A percentile compares a stretch with the other conserved stretches of the same genome.
phyloP scores from a whole-genome alignment of 1,140 invertebrate species.

The Bombus turneri region DNA sequence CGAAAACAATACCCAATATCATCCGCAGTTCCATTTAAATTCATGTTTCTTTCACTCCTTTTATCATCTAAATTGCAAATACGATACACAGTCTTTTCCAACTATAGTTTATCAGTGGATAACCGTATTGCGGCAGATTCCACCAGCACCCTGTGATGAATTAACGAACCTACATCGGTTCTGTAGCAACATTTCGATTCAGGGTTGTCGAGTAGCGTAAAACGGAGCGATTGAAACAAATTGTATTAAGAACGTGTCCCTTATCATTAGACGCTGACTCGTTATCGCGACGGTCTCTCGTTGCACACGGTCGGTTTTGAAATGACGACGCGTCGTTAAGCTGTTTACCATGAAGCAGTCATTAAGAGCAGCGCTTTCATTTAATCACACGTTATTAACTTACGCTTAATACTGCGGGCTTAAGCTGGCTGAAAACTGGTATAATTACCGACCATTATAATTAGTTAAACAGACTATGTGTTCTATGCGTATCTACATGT shows the following conservation, averaged over 20 bases:
- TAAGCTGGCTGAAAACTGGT: conserved; percentile 1
- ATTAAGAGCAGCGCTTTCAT: conserved; percentile 43
- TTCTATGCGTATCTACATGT: background rate
- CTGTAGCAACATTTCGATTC: background rate
- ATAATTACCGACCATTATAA: conserved; percentile 13
- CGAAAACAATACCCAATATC: background rate
- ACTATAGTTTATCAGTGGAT: background rate
- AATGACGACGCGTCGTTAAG: conserved; percentile 38
- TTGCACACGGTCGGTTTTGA: conserved; percentile 27
- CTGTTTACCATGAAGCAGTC: conserved; percentile 46
- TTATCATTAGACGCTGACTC: conserved; percentile 24
- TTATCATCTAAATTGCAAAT: background rate
- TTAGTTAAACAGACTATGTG: conserved; percentile 8
- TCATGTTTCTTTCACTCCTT: background rate
- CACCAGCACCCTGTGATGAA: background rate
- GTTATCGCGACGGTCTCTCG: conserved; percentile 25
- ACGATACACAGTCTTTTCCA: background rate
- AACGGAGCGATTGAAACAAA: conserved; percentile 3
- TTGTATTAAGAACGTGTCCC: background rate
- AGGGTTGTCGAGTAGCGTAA: background rate
- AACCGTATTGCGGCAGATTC: background rate
- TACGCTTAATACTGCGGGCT: background rate
- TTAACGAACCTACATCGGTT: background rate
- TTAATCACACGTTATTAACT: conserved; percentile 25
- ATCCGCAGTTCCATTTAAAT: background rate